Percentiles rank a stretch among this genome's conserved stretches.
phyloP scores from a whole-genome alignment of 2,888 invertebrate genomes.

The Drosophila birchii region DNA sequence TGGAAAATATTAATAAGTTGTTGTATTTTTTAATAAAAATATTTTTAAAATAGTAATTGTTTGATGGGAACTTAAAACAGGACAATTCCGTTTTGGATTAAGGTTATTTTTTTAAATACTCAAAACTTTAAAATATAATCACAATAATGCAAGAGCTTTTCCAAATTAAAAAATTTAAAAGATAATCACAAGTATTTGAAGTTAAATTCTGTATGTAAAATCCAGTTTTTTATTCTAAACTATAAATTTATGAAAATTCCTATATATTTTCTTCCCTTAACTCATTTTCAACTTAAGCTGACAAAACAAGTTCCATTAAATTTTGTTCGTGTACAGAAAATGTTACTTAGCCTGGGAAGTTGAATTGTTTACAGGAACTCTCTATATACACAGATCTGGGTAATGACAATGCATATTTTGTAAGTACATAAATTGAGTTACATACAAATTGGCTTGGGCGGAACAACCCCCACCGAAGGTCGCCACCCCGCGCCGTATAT shows the following conservation, averaged over 20 bases:
- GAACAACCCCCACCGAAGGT: slow-evolving; percentile 53
- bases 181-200: too few relatives aligned
- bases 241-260: too few relatives aligned
- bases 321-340: neutral
- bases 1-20: neutral
- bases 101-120: neutral
- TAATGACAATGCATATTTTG: slow-evolving; percentile 48
- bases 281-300: neutral
- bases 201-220: neutral
- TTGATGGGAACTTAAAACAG: too few relatives aligned
- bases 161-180: neutral
- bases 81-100: neutral
- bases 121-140: too few relatives aligned
- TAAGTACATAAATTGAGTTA: slow-evolving; percentile 72
- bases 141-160: too few relatives aligned
- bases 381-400: slow-evolving; percentile 34
- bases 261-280: too few relatives aligned
- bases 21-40: neutral
- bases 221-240: too few relatives aligned
- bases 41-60: too few relatives aligned
- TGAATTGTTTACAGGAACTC: slow-evolving; percentile 1
- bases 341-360: neutral
- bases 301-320: neutral
- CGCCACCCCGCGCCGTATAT: slow-evolving; percentile 53
- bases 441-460: slow-evolving; percentile 68